A percentile compares a stretch with the other conserved stretches of the same genome.
Evolutionary conservation across 2,113 vertebrate species (phyloP).

Genomic region (Corythoichthys intestinalis): DNA sequence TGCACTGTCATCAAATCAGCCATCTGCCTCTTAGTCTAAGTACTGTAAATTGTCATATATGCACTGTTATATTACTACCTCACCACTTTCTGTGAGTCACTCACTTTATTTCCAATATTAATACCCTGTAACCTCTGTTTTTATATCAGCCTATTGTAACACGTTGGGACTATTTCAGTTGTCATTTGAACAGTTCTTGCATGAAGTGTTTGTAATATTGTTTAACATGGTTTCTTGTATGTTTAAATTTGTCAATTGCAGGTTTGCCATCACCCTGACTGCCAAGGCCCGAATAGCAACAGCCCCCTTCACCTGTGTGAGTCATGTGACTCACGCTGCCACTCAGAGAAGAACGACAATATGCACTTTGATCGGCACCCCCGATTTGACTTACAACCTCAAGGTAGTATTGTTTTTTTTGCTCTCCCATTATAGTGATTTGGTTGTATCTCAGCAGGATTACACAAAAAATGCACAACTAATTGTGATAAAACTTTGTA

Average conservation of each 20-base stretch:
- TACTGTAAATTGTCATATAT: no score
- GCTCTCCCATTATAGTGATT: neutral
- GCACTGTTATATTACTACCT: no score
- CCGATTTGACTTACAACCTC: conserved; percentile 83
- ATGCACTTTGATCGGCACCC: conserved; percentile 87
- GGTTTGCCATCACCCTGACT: conserved; percentile 89
- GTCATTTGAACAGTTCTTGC: conserved; percentile 19
- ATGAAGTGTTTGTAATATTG: neutral
- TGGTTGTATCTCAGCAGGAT: neutral
- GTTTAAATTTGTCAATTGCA: conserved; percentile 47
- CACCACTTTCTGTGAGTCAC: no score
- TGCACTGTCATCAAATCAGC: no score
- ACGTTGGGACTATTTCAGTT: conserved; percentile 46
- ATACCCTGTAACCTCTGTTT: no score
- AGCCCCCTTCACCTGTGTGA: conserved; percentile 84
- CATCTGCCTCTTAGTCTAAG: no score
- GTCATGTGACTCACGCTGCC: conserved; percentile 82
- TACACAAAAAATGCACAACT: neutral
- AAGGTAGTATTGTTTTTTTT: conserved; percentile 68
- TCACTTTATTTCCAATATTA: no score
- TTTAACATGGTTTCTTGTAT: conserved; percentile 6
- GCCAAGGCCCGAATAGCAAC: conserved; percentile 79
- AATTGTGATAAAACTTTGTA: neutral
- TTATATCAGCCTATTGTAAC: no score
- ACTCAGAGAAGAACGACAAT: conserved; percentile 69